phyloP scores from a whole-genome alignment of 1,140 invertebrate species.

The Habropoda laboriosa region DNA sequence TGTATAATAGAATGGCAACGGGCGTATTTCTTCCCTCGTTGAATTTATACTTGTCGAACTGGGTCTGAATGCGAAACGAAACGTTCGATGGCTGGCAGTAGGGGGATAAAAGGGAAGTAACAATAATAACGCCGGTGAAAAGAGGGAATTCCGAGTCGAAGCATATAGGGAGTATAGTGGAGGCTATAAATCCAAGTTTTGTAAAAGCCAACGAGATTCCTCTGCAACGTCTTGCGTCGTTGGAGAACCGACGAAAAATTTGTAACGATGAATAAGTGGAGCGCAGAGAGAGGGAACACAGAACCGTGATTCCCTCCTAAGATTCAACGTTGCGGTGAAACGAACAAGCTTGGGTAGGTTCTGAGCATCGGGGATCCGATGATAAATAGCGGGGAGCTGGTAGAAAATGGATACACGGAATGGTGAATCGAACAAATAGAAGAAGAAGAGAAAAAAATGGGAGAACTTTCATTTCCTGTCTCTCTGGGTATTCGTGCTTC shows the following conservation, averaged over 20 bases:
- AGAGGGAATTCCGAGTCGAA: background rate
- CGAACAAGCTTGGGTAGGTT: background rate
- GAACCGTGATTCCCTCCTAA: too few species aligned
- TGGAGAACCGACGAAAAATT: background rate
- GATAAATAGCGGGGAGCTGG: background rate
- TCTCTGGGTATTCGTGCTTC: too few species aligned
- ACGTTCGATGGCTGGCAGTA: background rate
- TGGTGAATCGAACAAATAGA: background rate
- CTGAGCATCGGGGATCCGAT: background rate
- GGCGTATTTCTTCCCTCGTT: background rate
- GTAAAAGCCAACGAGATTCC: background rate
- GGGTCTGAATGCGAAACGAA: conserved; percentile 13
- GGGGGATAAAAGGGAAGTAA: conserved; percentile 7
- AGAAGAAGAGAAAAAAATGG: background rate
- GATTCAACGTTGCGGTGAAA: background rate
- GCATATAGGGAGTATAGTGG: too few species aligned
- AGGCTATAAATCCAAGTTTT: conserved; percentile 7
- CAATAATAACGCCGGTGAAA: conserved; percentile 9
- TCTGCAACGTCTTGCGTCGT: background rate
- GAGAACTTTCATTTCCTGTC: conserved; percentile 1
- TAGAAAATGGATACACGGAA: background rate
- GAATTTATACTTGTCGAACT: conserved; percentile 23
- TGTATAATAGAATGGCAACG: background rate
- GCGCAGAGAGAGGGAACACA: too few species aligned
- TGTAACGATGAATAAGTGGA: background rate